Conservation (phyloP, 1,140 invertebrate genomes). For the Bacillus rossius region DNA sequence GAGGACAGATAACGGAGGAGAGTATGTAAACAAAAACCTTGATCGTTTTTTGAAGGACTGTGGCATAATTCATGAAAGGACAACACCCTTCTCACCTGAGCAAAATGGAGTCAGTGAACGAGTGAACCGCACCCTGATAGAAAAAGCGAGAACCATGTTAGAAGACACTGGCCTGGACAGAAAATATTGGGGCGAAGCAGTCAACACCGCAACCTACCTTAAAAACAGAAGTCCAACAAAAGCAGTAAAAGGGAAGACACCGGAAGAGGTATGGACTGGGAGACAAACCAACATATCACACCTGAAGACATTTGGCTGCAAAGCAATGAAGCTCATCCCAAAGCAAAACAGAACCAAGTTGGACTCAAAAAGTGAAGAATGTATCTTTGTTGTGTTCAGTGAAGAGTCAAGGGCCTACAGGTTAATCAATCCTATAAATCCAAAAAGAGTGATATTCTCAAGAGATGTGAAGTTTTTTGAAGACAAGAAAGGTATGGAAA, state of each 20-base stretch:
- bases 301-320: constrained; percentile 27
- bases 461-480: constrained; percentile 1
- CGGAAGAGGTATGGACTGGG: constrained; percentile 23
- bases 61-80: constrained; percentile 45
- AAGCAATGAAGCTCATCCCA: constrained; percentile 6
- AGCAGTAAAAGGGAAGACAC: too few species aligned
- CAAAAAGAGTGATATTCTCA: background rate
- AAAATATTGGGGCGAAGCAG: too few species aligned
- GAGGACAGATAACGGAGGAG: constrained; percentile 36
- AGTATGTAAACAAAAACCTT: constrained; percentile 13
- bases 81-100: constrained; percentile 43
- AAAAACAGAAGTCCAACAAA: constrained; percentile 9
- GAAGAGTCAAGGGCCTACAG: background rate
- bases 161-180: constrained; percentile 19
- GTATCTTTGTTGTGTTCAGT: constrained; percentile 26
- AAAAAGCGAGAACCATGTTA: constrained; percentile 39
- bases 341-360: constrained; percentile 23
- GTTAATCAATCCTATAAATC: background rate
- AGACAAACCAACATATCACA: constrained; percentile 14
- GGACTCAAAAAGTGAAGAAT: constrained; percentile 20
- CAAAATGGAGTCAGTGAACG: constrained; percentile 47
- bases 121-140: constrained; percentile 41
- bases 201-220: too few species aligned
- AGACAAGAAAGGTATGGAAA: background rate
- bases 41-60: constrained; percentile 22